phyloP scores from a whole-genome alignment of 2,797 vertebrate genomes.

The Poecile montanus region DNA sequence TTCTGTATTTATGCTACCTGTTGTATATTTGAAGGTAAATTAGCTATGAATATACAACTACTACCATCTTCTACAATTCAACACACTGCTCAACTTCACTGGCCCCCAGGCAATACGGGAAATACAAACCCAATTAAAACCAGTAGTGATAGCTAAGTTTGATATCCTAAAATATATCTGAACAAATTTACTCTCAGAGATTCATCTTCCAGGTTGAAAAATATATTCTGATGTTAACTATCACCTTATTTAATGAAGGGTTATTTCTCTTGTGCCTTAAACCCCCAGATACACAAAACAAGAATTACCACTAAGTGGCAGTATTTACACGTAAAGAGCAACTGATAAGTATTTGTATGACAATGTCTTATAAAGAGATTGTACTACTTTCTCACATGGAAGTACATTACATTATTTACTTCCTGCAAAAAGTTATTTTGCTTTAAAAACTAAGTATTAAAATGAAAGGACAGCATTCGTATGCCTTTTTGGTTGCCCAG shows the following conservation, averaged over 20 bases:
- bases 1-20: background rate
- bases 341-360: background rate
- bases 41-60: background rate
- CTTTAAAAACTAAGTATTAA: background rate
- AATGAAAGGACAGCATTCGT: background rate
- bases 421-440: background rate
- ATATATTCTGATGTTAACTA: background rate
- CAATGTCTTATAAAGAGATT: background rate
- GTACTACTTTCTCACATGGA: background rate
- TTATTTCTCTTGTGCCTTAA: background rate
- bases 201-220: background rate
- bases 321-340: background rate
- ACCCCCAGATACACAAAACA: background rate
- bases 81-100: background rate
- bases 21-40: background rate
- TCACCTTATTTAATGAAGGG: background rate
- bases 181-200: background rate
- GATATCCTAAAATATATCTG: background rate
- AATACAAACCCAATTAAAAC: background rate
- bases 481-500: background rate
- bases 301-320: constrained; percentile 61
- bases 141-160: background rate
- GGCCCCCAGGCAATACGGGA: accelerated
- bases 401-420: background rate
- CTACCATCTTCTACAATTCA: background rate